Evolutionary conservation across 1,140 invertebrate genomes (phyloP).

Genomic region (Trissolcus basalis): DNA sequence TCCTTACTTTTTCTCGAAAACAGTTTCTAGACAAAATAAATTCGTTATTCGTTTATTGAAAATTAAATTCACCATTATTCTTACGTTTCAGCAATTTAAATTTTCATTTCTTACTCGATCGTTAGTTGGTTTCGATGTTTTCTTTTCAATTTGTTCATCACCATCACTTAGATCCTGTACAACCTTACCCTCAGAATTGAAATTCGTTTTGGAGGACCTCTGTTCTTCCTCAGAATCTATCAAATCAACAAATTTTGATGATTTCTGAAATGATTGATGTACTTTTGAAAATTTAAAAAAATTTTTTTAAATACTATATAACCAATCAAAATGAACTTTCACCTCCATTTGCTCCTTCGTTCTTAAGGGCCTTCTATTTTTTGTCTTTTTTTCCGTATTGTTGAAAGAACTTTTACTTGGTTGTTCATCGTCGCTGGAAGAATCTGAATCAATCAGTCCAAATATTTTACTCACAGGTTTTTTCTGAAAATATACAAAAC

Average conservation of each 20-base stretch:
- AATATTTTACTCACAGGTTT: background rate
- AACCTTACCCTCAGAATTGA: constrained; percentile 4
- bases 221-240: constrained; percentile 61
- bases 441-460: constrained; percentile 8
- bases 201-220: too few relatives aligned
- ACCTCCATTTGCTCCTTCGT: constrained; percentile 1
- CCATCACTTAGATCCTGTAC: constrained; percentile 16
- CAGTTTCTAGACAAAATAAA: constrained; percentile 22
- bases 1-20: constrained; percentile 59
- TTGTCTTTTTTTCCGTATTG: constrained; percentile 17
- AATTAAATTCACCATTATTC: background rate
- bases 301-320: too few relatives aligned
- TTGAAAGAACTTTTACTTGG: background rate
- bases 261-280: constrained; percentile 57
- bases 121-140: constrained; percentile 18
- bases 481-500: background rate
- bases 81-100: background rate
- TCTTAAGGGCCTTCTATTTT: constrained; percentile 13
- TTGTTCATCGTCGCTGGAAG: constrained; percentile 13
- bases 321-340: too few relatives aligned
- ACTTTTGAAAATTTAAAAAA: too few relatives aligned
- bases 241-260: constrained; percentile 43
- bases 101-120: constrained; percentile 22
- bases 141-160: constrained; percentile 18
- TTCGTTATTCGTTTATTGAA: too few relatives aligned